Evolutionary conservation across 2,888 invertebrate species (phyloP).

Genomic region (Andrena flavipes): DNA sequence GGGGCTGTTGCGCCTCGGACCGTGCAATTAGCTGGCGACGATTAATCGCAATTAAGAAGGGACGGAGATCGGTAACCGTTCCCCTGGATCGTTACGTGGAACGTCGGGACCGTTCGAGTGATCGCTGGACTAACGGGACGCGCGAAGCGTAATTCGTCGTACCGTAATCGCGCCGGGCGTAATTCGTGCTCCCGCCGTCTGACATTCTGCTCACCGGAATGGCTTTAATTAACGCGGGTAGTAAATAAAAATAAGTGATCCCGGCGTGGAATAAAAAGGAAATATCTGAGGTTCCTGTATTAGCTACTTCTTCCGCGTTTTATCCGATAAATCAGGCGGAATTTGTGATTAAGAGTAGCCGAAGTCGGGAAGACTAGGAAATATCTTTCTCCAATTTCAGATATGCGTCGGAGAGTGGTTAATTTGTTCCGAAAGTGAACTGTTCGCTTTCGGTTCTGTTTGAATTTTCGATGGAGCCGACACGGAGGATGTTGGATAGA

Average conservation of each 20-base stretch:
- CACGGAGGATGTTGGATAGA: slow-evolving; percentile 9
- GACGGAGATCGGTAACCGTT: slow-evolving; percentile 28
- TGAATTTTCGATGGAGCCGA: background rate
- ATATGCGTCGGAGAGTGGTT: background rate
- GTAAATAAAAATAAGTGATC: slow-evolving; percentile 5
- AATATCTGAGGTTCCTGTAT: background rate
- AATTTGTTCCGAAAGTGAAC: background rate
- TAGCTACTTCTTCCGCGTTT: background rate
- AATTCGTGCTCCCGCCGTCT: slow-evolving; percentile 17
- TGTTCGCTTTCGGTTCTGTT: background rate
- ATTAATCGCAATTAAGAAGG: slow-evolving; percentile 50
- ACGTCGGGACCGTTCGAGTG: slow-evolving; percentile 14
- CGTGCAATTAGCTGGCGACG: slow-evolving; percentile 3
- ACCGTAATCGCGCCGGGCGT: slow-evolving; percentile 19
- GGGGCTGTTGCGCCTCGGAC: background rate
- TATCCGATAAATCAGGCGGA: too few relatives aligned
- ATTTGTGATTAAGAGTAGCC: background rate
- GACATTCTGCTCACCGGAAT: background rate
- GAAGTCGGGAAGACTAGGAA: background rate
- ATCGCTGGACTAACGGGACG: slow-evolving; percentile 44
- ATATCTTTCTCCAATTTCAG: too few relatives aligned
- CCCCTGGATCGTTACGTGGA: slow-evolving; percentile 28
- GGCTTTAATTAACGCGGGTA: slow-evolving; percentile 15
- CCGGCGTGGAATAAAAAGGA: background rate
- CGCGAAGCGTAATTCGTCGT: slow-evolving; percentile 33